Base-by-base conservation (phyloP, 2,113 vertebrate species). In the Larimichthys crocea region DNA sequence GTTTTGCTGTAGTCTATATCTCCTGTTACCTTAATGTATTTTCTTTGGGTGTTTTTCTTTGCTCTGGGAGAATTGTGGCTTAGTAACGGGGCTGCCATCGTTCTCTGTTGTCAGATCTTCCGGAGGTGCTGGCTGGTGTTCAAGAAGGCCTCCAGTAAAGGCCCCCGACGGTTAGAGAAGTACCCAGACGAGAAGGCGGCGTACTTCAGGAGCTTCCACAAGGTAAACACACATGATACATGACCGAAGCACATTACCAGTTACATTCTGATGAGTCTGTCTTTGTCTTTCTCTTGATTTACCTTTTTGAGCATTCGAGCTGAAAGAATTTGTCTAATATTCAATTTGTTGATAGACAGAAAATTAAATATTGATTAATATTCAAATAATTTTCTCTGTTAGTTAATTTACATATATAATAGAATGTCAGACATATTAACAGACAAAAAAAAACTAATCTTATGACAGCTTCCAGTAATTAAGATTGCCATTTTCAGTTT, bases 171-270 rank as follows among this genome's bases (percentile, higher is more conserved):
- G 75, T 93, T 99, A 88, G 98, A 99, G 94, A 99, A 99, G 91
- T 99, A 99, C 94, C 97, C 98, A n/a, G 98, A 99, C 88, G 98
- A 99, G 90, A 99, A 99, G 88, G 97, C 97, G 72, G 98, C 98
- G 0, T 99, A 99, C 93, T 99, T 99, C 94, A 96, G 98, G 90
- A 99, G 96, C 93, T 99, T 99, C 90, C 97, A 99, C 89, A 99
- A 99, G 96, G 98, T 99, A 92, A 86, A 84, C 7, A 68, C 44
- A 49, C 20, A 55, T 4, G 3, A 68, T 22, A 50, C 20, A 55
- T 3, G 3, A 46, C 24, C 72, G 17, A 40, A 24, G 52, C 10
- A 29, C 65, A 26, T 10, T 10, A 10, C 12, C 15, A 12, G 20
- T 26, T 16, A 29, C 17, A 74, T 46, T 56, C 19, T n/a, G 62